These are phyloP conservation scores for Cossypha niveicapilla DNA, from an alignment of 2,797 vertebrate species.

Conservation along the genomic window DNA sequence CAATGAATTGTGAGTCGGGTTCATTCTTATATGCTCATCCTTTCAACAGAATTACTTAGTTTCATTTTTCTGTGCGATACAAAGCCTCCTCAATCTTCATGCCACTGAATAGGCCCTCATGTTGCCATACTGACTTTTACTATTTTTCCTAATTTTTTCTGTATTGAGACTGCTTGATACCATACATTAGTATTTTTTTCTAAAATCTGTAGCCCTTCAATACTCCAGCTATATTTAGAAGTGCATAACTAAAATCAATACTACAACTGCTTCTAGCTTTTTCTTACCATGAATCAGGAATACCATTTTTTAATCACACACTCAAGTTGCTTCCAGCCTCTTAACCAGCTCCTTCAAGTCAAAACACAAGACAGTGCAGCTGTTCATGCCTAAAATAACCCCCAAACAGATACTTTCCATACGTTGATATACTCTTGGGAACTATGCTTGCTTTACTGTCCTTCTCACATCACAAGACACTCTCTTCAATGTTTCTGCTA, in stretches of 20 bases:
- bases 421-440: not conserved
- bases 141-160: not conserved
- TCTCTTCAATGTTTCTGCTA: not conserved
- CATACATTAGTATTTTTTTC: not conserved
- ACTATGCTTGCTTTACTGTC: not conserved
- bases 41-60: not conserved
- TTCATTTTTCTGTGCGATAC: not conserved
- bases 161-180: not conserved
- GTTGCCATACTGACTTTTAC: not conserved
- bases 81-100: not conserved
- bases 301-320: not conserved
- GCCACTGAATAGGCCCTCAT: not conserved
- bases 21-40: not conserved
- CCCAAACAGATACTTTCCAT: not conserved
- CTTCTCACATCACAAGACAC: not conserved
- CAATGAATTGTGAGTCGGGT: fast-evolving
- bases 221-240: not conserved
- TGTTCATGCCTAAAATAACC: not conserved
- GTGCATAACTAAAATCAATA: not conserved
- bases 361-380: not conserved
- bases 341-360: not conserved
- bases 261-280: not conserved
- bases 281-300: not conserved
- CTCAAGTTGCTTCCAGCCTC: not conserved
- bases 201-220: not conserved